phyloP scores from a whole-genome alignment of 2,888 invertebrate species.

The Alcis repandata region DNA sequence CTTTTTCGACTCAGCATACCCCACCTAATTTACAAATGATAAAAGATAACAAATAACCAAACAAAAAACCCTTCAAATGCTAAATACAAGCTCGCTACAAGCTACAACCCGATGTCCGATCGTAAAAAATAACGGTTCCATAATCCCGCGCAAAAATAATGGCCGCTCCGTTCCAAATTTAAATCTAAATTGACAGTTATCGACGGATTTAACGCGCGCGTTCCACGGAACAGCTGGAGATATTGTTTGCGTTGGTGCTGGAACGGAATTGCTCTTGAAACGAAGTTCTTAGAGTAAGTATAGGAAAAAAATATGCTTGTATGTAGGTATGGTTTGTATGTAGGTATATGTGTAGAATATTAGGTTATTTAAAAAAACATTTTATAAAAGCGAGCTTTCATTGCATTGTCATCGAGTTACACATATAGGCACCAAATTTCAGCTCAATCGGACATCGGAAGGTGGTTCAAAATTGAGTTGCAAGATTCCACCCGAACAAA shows the following conservation, averaged over 20 bases:
- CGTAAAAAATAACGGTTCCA: slow-evolving; percentile 34
- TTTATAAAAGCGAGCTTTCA: too few species aligned
- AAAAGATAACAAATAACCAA: not conserved
- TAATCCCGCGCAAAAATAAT: slow-evolving; percentile 36
- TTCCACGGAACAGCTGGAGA: slow-evolving; percentile 32
- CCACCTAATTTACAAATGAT: not conserved
- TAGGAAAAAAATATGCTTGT: too few species aligned
- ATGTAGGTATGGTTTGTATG: slow-evolving; percentile 23
- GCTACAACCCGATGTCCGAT: not conserved
- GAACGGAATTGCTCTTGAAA: too few species aligned
- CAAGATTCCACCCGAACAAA: too few species aligned
- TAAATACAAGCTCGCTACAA: not conserved
- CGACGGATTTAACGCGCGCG: slow-evolving; percentile 38
- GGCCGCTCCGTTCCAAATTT: slow-evolving; percentile 43
- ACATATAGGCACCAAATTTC: too few species aligned
- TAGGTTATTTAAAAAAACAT: too few species aligned
- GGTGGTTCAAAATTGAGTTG: too few species aligned
- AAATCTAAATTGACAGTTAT: slow-evolving; percentile 45
- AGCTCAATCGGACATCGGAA: too few species aligned
- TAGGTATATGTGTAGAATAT: slow-evolving; percentile 10
- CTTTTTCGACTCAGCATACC: too few species aligned
- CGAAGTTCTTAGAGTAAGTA: too few species aligned
- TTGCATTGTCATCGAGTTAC: too few species aligned
- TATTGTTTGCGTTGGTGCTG: too few species aligned
- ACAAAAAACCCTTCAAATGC: not conserved